Conservation (phyloP, 2,797 vertebrate genomes). For the Neomorphus geoffroyi region DNA sequence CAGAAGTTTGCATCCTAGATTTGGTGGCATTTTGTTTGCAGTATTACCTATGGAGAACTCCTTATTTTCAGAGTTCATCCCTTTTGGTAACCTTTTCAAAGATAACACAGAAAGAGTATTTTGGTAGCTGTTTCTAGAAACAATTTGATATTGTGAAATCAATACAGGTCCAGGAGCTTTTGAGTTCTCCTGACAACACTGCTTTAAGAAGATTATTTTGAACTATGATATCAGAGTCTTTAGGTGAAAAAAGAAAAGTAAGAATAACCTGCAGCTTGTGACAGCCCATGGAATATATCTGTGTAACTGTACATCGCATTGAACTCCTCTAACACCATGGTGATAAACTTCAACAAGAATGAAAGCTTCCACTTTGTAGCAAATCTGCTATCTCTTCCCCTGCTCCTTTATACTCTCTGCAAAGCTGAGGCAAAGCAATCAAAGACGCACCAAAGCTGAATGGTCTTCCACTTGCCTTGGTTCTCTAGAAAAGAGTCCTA, state of each 20-base stretch:
- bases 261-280: not conserved
- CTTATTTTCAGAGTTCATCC: not conserved
- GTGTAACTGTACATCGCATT: accelerated
- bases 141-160: not conserved
- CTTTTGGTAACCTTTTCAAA: not conserved
- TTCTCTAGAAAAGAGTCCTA: not conserved
- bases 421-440: not conserved
- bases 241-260: not conserved
- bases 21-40: not conserved
- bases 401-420: not conserved
- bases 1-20: not conserved
- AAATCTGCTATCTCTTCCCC: not conserved
- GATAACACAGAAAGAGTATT: not conserved
- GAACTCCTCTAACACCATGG: not conserved
- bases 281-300: not conserved
- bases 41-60: not conserved
- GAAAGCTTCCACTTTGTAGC: not conserved
- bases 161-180: not conserved
- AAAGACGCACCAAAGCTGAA: not conserved
- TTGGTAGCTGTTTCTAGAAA: not conserved
- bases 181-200: not conserved
- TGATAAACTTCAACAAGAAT: not conserved
- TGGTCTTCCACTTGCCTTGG: not conserved
- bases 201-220: not conserved
- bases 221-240: not conserved